Evolutionary conservation across 2,888 invertebrate genomes (phyloP).

Genomic region (Apoda limacodes): DNA sequence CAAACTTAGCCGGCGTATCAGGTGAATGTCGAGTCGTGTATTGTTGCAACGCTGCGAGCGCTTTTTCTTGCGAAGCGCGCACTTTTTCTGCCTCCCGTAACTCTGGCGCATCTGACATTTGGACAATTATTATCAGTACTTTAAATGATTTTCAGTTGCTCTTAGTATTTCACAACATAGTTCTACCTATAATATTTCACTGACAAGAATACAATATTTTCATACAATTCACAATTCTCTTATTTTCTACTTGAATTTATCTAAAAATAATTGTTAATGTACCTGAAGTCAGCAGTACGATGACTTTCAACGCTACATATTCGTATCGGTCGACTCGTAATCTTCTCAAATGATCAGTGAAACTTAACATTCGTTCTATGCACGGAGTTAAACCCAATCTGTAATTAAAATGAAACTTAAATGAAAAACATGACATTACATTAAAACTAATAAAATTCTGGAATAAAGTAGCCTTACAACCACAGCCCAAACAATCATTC

Average conservation of each 20-base stretch:
- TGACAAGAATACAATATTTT: no score
- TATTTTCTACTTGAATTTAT: neutral
- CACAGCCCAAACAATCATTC: no score
- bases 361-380: constrained; percentile 94
- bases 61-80: constrained; percentile 93
- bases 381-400: constrained; percentile 86
- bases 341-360: constrained; percentile 91
- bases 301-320: constrained; percentile 96
- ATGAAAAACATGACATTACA: no score
- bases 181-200: no score
- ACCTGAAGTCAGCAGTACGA: constrained; percentile 93
- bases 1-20: constrained; percentile 94
- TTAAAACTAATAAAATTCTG: no score
- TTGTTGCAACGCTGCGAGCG: constrained; percentile 90
- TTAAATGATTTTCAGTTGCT: no score
- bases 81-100: constrained; percentile 94
- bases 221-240: no score
- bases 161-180: no score
- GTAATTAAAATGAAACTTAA: no score
- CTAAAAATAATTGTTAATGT: no score
- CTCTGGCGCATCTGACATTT: constrained; percentile 95
- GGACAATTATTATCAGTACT: no score
- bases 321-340: constrained; percentile 94
- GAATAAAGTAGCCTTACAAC: no score
- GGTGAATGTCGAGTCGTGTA: constrained; percentile 94